Base-by-base conservation (phyloP, 2,888 invertebrate species). In the Acanthococcus lagerstroemiae region DNA sequence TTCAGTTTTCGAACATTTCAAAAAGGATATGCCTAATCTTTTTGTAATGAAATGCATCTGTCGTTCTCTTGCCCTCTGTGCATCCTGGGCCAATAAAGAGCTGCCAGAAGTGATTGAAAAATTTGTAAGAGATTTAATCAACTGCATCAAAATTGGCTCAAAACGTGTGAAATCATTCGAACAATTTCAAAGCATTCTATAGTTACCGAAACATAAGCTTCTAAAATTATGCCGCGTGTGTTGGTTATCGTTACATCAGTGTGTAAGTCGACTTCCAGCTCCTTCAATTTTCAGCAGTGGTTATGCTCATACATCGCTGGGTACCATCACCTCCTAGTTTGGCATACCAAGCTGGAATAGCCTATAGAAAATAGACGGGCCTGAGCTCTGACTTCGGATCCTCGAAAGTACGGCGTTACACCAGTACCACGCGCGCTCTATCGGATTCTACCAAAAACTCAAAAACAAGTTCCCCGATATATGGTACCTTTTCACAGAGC, bases 31-130 rank as follows among this genome's bases (percentile, higher is more conserved):
- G n/a, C 60, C 66, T n/a, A 4, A 54, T 22, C 19, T 68, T 17
- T 66, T 66, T 57, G 45, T 30, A 12, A 25, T 68, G 26, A 67
- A 57, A 22, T 68, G 60, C 21, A n/a, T n/a, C n/a, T 67, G 66
- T 27, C 66, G 67, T 27, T 68, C 68, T 21, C 21, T 68, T 2
- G 66, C 60, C 17, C 22, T 68, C 12, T 58, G 54, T 50, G 66
- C 45, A 1, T 55, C 54, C 9, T 30, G 65, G 45, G 61, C 61
- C 17, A 17, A 22, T 9, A 30, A 63, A 26, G 25, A 67, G 44
- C 17, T 66, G 22, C 65, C 67, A 12, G 25, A 55, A 9, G 37
- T 37, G 15, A 37, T 37, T 37, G 37, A 37, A 37, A 37, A 37
- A 37, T 37, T 37, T 37, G 37, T 37, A 37, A 37, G 37, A 37